Base-by-base conservation (phyloP, 2,797 vertebrate genomes). In the Neosalanx taihuensis region DNA sequence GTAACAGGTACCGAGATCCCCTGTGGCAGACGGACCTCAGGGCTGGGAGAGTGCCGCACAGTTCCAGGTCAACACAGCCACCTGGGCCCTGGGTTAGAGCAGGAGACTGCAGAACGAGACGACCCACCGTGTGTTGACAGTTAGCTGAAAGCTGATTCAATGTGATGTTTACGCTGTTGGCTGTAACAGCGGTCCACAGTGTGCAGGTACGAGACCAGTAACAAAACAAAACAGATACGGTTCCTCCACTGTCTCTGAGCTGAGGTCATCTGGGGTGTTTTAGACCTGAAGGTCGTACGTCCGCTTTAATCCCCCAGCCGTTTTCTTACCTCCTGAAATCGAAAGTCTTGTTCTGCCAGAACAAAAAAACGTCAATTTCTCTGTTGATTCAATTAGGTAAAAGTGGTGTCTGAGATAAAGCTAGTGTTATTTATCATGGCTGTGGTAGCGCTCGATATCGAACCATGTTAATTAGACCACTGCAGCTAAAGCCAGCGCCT, bases 381-480 rank as follows among this genome's bases (percentile, higher is more conserved):
- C 70, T 81, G 81, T 87, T 89, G 85, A 90, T 91, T 90, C 85
- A 89, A 89, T 92, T 89, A 89, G 75, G 67, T 72, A 72, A 86
- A 88, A 89, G 83, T 77, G 85, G 80, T 76, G 76, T 87, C 83
- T 80, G 88, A 90, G 91, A 91, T 91, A 92, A 92, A 90, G 83
- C 82, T 29, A 15, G 82, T 82, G 86, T 84, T 91, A 89, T 92
- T 92, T 84, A 91, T 92, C 89, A 91, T 81, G 78, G 84, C 84
- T 83, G 86, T 75, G 85, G 85, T 77, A 84, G 72, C 73, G 46
- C 79, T 89, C 83, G 73, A 71, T 92, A 90, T 89, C 65, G 85
- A 89, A 75, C 85, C 80, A 84, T 83, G 88, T 86, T 92, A 92
- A 92, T 92, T 90, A 90, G 86, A 85, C 71, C 77, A 83, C 76